phyloP scores from a whole-genome alignment of 2,888 invertebrate species.

The Mycogona germanica region DNA sequence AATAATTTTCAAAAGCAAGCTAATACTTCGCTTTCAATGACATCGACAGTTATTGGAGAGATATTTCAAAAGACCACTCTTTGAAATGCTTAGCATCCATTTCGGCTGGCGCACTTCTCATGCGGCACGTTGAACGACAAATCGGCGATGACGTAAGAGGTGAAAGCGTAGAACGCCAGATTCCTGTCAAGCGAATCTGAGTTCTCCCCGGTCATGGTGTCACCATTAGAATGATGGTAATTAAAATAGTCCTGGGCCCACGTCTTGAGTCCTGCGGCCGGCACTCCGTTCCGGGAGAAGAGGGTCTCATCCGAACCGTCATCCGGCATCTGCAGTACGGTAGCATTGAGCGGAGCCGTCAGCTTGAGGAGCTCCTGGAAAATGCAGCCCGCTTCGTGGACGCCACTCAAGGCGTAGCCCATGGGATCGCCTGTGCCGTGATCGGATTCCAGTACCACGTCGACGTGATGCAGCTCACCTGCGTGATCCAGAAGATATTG shows the following conservation, averaged over 20 bases:
- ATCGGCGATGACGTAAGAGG: background rate
- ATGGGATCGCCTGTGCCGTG: conserved; percentile 62
- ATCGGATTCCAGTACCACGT: conserved; percentile 71
- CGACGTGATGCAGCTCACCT: conserved; percentile 47
- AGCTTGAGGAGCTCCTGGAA: conserved; percentile 53
- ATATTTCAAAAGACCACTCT: no score
- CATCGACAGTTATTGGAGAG: no score
- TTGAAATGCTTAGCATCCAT: no score
- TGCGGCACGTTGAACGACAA: no score
- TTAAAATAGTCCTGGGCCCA: conserved; percentile 56
- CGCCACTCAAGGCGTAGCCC: conserved; percentile 53
- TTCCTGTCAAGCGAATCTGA: background rate
- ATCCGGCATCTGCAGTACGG: conserved; percentile 41
- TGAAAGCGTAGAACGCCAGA: background rate
- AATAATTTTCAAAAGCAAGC: no score
- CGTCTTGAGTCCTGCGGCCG: conserved; percentile 54
- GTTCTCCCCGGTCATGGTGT: background rate
- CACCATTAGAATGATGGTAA: conserved; percentile 49
- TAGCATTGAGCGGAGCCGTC: conserved; percentile 53
- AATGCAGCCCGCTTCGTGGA: conserved; percentile 48
- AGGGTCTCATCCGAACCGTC: conserved; percentile 55
- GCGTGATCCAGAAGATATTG: conserved; percentile 50
- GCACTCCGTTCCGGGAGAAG: conserved; percentile 49
- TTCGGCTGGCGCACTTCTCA: no score
- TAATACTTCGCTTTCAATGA: no score